A percentile compares a stretch with the other conserved stretches of the same genome.
phyloP scores from a whole-genome alignment of 1,140 invertebrate species.

The Nautilus pompilius region DNA sequence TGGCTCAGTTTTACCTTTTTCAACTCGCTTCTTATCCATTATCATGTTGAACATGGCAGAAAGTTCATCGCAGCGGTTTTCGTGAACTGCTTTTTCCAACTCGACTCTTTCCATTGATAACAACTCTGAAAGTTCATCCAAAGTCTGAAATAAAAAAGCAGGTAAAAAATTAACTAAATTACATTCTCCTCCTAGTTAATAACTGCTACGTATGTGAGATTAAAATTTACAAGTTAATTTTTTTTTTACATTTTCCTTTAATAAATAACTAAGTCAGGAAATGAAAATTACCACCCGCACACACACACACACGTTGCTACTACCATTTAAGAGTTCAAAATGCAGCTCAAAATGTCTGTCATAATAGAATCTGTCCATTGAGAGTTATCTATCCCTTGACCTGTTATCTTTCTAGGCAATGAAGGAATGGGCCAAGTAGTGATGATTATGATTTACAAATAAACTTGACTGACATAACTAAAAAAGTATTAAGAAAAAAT shows the following conservation, averaged over 20 bases:
- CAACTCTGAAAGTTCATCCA: constrained; percentile 40
- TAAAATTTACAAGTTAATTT: neutral
- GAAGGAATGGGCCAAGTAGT: too few relatives aligned
- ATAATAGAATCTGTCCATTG: too few relatives aligned
- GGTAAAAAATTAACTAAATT: neutral
- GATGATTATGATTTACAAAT: too few relatives aligned
- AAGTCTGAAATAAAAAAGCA: constrained; percentile 32
- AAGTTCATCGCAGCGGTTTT: constrained; percentile 50
- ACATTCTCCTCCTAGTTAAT: neutral
- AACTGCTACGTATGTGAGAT: neutral
- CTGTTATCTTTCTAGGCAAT: too few relatives aligned
- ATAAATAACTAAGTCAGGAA: too few relatives aligned
- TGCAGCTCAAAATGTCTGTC: too few relatives aligned
- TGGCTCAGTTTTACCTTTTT: constrained; percentile 28
- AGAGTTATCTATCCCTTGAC: too few relatives aligned
- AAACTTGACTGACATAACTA: too few relatives aligned
- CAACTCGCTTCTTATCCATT: constrained; percentile 41
- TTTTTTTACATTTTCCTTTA: neutral
- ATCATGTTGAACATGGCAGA: constrained; percentile 57
- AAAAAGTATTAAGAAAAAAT: too few relatives aligned
- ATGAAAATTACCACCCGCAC: too few relatives aligned
- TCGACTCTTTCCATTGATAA: constrained; percentile 40
- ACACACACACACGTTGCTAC: too few relatives aligned
- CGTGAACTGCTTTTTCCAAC: constrained; percentile 50
- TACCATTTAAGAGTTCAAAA: too few relatives aligned